These are phyloP conservation scores for Trichogramma pretiosum DNA, from an alignment of 1,140 invertebrate genomes.

Conservation along the genomic window DNA sequence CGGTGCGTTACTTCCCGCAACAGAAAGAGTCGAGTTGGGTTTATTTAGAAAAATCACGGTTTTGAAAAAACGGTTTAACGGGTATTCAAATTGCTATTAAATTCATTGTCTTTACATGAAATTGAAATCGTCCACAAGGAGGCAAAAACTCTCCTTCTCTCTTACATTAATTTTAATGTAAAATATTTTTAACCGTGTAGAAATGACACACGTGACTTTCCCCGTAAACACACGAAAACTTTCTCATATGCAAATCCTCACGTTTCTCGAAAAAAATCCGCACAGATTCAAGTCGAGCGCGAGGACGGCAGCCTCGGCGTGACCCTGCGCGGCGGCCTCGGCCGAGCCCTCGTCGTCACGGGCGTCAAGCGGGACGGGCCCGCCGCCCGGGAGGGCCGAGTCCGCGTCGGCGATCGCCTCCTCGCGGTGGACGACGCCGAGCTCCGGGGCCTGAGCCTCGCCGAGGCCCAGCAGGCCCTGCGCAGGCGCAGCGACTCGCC, in stretches of 20 bases:
- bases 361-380: constrained; percentile 81
- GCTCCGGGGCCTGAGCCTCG: constrained; percentile 45
- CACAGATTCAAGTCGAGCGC: constrained; percentile 68
- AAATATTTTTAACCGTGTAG: background rate
- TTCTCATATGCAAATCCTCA: background rate
- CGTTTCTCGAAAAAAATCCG: background rate
- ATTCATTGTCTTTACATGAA: background rate
- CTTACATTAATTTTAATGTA: too few species aligned
- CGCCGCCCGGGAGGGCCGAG: constrained; percentile 72
- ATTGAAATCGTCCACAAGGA: background rate
- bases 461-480: constrained; percentile 65
- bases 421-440: constrained; percentile 76
- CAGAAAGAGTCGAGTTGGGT: too few species aligned
- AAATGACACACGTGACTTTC: background rate
- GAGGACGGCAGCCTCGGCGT: constrained; percentile 81
- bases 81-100: too few species aligned
- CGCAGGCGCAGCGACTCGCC: constrained; percentile 50
- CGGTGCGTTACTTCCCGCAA: too few species aligned
- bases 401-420: constrained; percentile 83
- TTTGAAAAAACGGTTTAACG: too few species aligned
- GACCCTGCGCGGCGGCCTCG: constrained; percentile 73
- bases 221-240: background rate
- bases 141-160: background rate
- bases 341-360: constrained; percentile 75
- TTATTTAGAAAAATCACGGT: too few species aligned